A percentile compares a stretch with the other conserved stretches of the same genome.
Conservation (phyloP, 2,888 invertebrate genomes). For the Onchidella celtica region DNA sequence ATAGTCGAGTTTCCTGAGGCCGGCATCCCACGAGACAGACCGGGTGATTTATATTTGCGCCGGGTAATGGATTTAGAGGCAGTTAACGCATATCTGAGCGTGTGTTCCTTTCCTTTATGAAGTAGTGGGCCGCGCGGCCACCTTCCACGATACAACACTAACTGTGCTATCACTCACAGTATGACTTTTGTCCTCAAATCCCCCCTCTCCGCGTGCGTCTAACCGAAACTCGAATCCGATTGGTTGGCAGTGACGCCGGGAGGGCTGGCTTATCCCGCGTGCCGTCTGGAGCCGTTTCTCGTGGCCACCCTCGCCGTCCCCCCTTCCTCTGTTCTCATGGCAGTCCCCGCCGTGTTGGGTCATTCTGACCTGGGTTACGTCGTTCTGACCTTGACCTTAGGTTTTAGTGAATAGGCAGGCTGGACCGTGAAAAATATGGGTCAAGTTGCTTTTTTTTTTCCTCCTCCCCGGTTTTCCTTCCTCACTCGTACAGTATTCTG, state of each 20-base stretch:
- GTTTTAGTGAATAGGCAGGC: constrained; percentile 8
- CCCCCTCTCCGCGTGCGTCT: background rate
- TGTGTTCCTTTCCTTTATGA: too few relatives aligned
- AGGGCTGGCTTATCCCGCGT: constrained; percentile 13
- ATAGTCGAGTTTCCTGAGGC: too few relatives aligned
- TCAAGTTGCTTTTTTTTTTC: background rate
- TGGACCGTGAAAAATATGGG: background rate
- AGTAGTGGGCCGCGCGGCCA: too few relatives aligned
- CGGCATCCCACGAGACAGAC: too few relatives aligned
- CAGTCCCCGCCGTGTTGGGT: constrained; percentile 43
- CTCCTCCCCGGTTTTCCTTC: too few relatives aligned
- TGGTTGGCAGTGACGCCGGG: constrained; percentile 10
- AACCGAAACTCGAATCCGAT: background rate
- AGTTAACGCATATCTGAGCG: too few relatives aligned
- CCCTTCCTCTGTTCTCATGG: background rate
- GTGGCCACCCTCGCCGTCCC: background rate
- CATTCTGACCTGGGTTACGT: constrained; percentile 23
- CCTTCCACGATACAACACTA: too few relatives aligned
- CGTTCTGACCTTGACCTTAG: constrained; percentile 32
- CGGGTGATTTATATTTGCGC: too few relatives aligned
- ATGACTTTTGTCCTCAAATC: constrained; percentile 1
- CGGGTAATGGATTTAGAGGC: too few relatives aligned
- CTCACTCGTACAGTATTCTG: background rate
- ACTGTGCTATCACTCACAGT: too few relatives aligned
- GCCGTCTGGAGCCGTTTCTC: constrained; percentile 22